Conservation (phyloP, 2,888 invertebrate species). For the Scaptomyza polygonia region DNA sequence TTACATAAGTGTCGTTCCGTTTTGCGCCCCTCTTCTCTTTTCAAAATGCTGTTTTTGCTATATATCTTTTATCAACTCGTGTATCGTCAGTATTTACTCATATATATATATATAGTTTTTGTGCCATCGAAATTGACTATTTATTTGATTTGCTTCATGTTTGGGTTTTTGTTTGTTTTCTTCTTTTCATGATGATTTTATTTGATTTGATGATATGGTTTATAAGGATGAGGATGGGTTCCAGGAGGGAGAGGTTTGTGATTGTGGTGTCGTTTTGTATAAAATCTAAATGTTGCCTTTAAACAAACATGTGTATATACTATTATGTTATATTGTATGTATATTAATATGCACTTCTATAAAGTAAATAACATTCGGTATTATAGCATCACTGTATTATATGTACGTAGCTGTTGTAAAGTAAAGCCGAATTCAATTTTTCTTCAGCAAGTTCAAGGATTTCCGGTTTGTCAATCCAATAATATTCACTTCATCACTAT, state of each 20-base stretch:
- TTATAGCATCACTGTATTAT: conserved; percentile 53
- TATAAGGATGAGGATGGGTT: conserved; percentile 13
- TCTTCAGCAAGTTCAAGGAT: conserved; percentile 45
- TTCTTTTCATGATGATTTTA: conserved; percentile 15
- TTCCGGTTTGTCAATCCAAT: conserved; percentile 40
- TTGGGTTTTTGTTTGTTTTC: conserved; percentile 33
- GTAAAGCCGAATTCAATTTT: conserved; percentile 49
- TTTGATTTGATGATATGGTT: conserved; percentile 21
- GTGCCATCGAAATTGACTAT: conserved; percentile 74
- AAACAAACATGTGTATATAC: conserved; percentile 36
- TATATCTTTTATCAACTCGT: conserved; percentile 43
- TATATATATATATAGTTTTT: conserved; percentile 43
- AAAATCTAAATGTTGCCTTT: conserved; percentile 73
- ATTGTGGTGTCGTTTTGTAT: conserved; percentile 60
- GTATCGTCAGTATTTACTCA: conserved; percentile 50
- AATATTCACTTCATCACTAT: conserved; percentile 37
- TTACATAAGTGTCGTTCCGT: conserved; percentile 64
- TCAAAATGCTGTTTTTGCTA: conserved; percentile 53
- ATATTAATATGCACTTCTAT: conserved; percentile 64
- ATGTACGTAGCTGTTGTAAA: conserved; percentile 45
- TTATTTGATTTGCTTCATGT: conserved; percentile 66
- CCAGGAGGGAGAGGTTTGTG: conserved; percentile 30
- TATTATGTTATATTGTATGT: not conserved
- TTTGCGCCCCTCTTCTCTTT: conserved; percentile 33
- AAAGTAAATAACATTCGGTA: conserved; percentile 76